Conservation (phyloP, 2,888 invertebrate species). For the Caenorhabditis doughertyi region DNA sequence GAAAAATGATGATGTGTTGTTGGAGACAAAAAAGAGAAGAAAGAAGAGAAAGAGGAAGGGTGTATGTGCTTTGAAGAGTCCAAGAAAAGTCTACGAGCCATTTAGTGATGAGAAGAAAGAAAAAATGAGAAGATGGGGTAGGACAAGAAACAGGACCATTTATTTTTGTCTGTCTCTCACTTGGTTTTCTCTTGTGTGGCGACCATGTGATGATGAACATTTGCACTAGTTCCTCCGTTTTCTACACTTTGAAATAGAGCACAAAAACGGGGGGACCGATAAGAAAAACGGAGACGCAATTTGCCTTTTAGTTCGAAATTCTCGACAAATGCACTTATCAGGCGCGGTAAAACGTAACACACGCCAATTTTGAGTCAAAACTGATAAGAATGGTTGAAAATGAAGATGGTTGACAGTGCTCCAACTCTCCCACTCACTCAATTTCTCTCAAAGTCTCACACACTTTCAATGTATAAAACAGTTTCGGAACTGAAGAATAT, state of each 20-base stretch:
- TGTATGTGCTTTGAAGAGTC: slow-evolving; percentile 32
- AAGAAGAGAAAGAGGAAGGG: slow-evolving; percentile 28
- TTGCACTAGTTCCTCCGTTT: slow-evolving; percentile 53
- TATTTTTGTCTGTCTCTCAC: slow-evolving; percentile 53
- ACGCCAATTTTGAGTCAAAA: slow-evolving; percentile 12
- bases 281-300: slow-evolving; percentile 25
- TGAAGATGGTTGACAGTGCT: slow-evolving; percentile 14
- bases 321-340: slow-evolving; percentile 35
- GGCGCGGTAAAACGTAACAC: slow-evolving; percentile 52
- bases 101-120: slow-evolving; percentile 45
- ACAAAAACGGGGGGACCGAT: slow-evolving; percentile 37
- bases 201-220: slow-evolving; percentile 57
- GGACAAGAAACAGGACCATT: slow-evolving; percentile 57
- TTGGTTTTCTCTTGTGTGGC: slow-evolving; percentile 28
- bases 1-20: slow-evolving; percentile 28
- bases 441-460: slow-evolving; percentile 26
- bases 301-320: slow-evolving; percentile 45
- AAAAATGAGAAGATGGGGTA: slow-evolving; percentile 19
- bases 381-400: slow-evolving; percentile 28
- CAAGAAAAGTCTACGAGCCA: slow-evolving; percentile 36
- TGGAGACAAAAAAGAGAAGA: slow-evolving; percentile 3
- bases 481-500: slow-evolving; percentile 37
- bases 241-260: slow-evolving; percentile 31
- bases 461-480: slow-evolving; percentile 14
- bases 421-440: slow-evolving; percentile 6